These are phyloP conservation scores for Notechis scutatus DNA, from an alignment of 2,113 vertebrate species.

Conservation along the genomic window DNA sequence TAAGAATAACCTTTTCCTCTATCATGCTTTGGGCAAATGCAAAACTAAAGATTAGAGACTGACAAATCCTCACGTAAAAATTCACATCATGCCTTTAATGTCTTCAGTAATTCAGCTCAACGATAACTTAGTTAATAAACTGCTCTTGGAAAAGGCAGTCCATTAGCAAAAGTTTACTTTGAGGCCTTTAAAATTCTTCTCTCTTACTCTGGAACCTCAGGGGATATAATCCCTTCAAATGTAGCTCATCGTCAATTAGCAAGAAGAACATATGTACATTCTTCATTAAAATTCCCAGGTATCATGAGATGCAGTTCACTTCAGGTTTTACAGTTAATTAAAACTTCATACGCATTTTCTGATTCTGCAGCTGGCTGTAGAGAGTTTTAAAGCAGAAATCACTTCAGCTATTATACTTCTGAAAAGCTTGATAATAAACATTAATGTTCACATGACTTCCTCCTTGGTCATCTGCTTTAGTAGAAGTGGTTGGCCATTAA, in stretches of 20 bases:
- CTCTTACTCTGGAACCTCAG: constrained; percentile 54
- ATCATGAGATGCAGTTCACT: constrained; percentile 60
- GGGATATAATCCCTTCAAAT: constrained; percentile 68
- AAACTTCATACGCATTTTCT: constrained; percentile 63
- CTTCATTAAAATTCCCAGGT: constrained; percentile 75
- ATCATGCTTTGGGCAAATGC: neutral
- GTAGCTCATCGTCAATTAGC: constrained; percentile 75
- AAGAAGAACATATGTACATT: constrained; percentile 71
- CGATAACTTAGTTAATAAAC: constrained; percentile 39
- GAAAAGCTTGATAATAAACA: constrained; percentile 61
- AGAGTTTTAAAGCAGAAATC: constrained; percentile 56
- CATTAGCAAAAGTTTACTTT: constrained; percentile 63
- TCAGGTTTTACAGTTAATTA: constrained; percentile 73
- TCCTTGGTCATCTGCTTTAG: constrained; percentile 31
- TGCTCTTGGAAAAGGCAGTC: constrained; percentile 44
- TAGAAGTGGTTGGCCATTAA: constrained; percentile 31
- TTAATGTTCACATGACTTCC: constrained; percentile 39
- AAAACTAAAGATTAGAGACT: neutral
- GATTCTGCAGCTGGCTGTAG: constrained; percentile 64
- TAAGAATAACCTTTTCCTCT: neutral
- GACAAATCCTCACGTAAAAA: constrained; percentile 16
- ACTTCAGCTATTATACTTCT: constrained; percentile 50
- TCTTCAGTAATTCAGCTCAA: constrained; percentile 41
- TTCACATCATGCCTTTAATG: neutral
- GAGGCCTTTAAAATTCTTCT: constrained; percentile 62